phyloP scores from a whole-genome alignment of 92 coral and sea anemone genomes.

The Desmophyllum pertusum region DNA sequence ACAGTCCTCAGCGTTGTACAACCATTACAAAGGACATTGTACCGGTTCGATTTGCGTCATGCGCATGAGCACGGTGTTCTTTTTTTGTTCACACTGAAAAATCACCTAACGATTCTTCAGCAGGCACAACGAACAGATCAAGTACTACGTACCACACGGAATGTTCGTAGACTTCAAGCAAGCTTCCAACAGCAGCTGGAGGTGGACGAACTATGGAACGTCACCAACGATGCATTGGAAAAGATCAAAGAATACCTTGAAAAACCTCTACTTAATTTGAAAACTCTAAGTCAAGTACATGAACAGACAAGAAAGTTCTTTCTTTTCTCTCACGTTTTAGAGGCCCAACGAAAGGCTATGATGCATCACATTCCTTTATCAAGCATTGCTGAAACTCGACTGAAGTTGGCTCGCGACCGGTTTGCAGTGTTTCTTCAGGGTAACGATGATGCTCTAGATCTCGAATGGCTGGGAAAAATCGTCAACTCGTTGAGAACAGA shows the following conservation, averaged over 20 bases:
- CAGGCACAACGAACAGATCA: background rate
- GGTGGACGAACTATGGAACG: background rate
- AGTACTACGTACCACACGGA: background rate
- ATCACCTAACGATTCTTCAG: background rate
- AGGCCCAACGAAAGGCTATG: background rate
- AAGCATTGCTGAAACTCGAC: background rate
- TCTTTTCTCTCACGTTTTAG: conserved; percentile 3
- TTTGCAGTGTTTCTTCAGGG: conserved; percentile 6
- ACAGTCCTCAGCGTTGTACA: background rate
- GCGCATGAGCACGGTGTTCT: background rate
- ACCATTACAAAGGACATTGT: background rate
- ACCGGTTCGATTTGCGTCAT: background rate
- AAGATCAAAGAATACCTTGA: conserved; percentile 14
- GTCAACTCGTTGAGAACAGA: conserved; percentile 23
- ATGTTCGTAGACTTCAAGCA: background rate
- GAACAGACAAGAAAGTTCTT: conserved; percentile 19
- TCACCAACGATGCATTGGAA: conserved; percentile 4
- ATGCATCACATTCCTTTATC: background rate
- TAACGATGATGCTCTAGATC: background rate
- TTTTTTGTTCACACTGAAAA: conserved; percentile 1
- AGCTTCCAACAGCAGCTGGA: background rate
- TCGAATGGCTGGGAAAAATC: background rate
- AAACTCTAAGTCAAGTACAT: background rate
- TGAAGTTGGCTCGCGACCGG: background rate
- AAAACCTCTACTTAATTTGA: conserved; percentile 14